Percentiles rank a stretch among this genome's conserved stretches.
Conservation (phyloP, 35 echinoderm and acorn worm genomes). For the Chiridota heheva region DNA sequence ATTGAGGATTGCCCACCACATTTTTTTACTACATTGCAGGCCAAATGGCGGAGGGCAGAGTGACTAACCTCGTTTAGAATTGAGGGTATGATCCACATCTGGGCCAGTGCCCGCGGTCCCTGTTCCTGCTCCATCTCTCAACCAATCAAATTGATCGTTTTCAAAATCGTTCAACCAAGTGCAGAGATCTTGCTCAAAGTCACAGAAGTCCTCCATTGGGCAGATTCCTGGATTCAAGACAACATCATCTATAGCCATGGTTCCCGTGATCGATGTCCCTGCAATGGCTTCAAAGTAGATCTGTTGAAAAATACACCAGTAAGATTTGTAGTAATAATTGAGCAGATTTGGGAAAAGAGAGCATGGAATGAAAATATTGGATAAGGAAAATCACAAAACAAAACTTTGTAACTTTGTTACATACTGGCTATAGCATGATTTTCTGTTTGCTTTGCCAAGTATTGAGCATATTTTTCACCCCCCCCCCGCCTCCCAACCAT, state of each 20-base stretch:
- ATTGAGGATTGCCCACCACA: background rate
- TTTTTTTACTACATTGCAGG: background rate
- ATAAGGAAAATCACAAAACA: background rate
- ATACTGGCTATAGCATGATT: too few species aligned
- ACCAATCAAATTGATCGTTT: slow-evolving; percentile 89
- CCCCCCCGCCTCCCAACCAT: too few species aligned
- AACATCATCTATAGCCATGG: slow-evolving; percentile 85
- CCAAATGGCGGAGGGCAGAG: too few species aligned
- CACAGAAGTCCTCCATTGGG: slow-evolving; percentile 72
- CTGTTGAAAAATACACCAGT: slow-evolving; percentile 29
- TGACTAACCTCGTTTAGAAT: slow-evolving; percentile 51
- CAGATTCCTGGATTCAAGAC: slow-evolving; percentile 28
- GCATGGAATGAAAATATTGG: background rate
- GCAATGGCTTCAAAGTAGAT: slow-evolving; percentile 72
- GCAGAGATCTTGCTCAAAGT: slow-evolving; percentile 78
- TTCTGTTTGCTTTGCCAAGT: too few species aligned
- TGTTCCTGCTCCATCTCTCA: slow-evolving; percentile 62
- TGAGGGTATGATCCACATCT: slow-evolving; percentile 57
- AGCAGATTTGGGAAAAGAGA: background rate
- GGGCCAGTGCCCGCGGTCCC: slow-evolving; percentile 65
- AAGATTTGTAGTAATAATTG: background rate
- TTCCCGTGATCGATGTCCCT: slow-evolving; percentile 38
- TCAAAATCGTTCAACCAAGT: slow-evolving; percentile 85
- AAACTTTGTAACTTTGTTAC: background rate
- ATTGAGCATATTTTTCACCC: too few species aligned